Percentiles rank a stretch among this genome's conserved stretches.
Evolutionary conservation across 2,888 invertebrate species (phyloP).

Genomic region (Eremobia ochroleuca): DNA sequence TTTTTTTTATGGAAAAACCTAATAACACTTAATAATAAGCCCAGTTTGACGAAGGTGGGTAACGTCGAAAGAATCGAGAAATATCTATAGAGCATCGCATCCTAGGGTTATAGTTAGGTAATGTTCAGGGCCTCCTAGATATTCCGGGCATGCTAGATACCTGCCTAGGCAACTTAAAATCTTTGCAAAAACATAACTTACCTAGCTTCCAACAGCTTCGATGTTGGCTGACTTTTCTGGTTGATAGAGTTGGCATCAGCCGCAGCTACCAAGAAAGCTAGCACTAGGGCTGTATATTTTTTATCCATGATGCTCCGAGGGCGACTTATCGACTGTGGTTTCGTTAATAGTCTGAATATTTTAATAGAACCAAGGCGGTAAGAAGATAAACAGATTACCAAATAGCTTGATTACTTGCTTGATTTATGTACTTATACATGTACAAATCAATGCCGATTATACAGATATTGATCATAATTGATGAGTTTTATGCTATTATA

Average conservation of each 20-base stretch:
- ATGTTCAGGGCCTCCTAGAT: background rate
- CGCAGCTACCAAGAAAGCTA: conserved; percentile 76
- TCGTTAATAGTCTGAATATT: conserved; percentile 52
- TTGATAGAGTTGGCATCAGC: conserved; percentile 77
- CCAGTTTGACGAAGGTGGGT: too few relatives aligned
- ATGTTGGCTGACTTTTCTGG: conserved; percentile 62
- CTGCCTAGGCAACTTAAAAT: background rate
- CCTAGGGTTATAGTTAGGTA: background rate
- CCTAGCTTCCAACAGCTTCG: conserved; percentile 60
- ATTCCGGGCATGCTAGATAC: too few relatives aligned
- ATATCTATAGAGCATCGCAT: background rate
- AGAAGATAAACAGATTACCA: conserved; percentile 72
- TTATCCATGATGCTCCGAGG: conserved; percentile 73
- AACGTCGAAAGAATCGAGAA: too few relatives aligned
- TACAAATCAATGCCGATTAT: conserved; percentile 77
- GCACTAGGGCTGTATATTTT: conserved; percentile 75
- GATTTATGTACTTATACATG: conserved; percentile 69
- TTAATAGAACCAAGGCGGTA: conserved; percentile 71
- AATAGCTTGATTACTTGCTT: too few relatives aligned
- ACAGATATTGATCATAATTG: conserved; percentile 77
- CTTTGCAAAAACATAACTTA: conserved; percentile 28
- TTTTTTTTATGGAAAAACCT: too few relatives aligned
- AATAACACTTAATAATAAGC: too few relatives aligned
- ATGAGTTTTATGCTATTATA: conserved; percentile 71
- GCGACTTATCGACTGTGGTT: conserved; percentile 63